Base-by-base conservation (phyloP, 2,113 vertebrate species). In the Chionis minor region DNA sequence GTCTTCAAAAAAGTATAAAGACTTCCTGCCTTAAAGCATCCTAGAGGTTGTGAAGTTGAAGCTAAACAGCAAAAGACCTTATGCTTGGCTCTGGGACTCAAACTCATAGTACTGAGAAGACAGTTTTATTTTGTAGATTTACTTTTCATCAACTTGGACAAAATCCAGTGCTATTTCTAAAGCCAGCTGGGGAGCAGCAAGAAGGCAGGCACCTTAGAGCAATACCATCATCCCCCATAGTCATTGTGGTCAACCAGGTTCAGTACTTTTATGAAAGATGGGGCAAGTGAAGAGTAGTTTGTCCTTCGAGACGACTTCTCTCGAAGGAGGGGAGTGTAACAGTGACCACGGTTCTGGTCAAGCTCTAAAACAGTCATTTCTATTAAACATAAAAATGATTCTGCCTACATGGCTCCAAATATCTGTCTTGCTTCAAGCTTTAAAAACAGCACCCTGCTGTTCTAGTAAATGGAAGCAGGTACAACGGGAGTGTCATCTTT, bases 21-120 rank as follows among this genome's bases (percentile, higher is more conserved):
- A 85, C 91, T 96, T 91, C 67, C 63, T 90, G n/a, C 88, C 63
- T 85, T 87, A 94, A 91, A 86, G 47, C 30, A 71, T 88, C 52
- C 59, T 54, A 72, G 70, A 78, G 44, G 40, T 83, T 89, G 52
- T 92, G 67, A 90, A 96, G 47, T 69, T 81, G 78, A 91, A 90
- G 19, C 49, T 88, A 69, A 81, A 88, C 40, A 92, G 80, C 20
- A 21, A 70, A 18, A 88, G 78, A 90, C 62, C 15, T 92, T 83
- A 87, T 40, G 54, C 33, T 88, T 86, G 65, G 35, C 44, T 66
- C 49, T 88, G 54, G 18, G 59, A 69, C 49, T 94, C 66, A 56
- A 24, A 75, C 8, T 70, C 40, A n/a, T 6, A 44, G 58, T 27
- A 80, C 23, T 28, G 47, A 90, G 69, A 83, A 88, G 69, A 71